These are phyloP conservation scores for Pantherophis alleghaniensis DNA, from an alignment of 2,797 vertebrate species.

Conservation along the genomic window DNA sequence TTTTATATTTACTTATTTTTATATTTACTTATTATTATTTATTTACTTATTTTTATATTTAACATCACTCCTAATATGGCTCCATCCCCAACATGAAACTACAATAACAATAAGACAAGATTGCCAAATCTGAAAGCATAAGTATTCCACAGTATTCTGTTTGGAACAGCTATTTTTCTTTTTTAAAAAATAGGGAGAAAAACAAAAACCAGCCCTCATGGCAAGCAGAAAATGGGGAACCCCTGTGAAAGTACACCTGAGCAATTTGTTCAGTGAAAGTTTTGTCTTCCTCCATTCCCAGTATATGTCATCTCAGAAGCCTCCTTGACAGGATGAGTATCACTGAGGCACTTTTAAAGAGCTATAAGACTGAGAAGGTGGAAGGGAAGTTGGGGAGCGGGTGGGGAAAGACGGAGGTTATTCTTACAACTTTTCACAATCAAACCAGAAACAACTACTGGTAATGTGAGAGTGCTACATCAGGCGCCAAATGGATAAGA, in stretches of 20 bases:
- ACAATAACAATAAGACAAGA: neutral
- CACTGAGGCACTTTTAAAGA: constrained; percentile 58
- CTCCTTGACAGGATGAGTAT: constrained; percentile 51
- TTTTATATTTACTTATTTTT: neutral
- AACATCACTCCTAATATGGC: neutral
- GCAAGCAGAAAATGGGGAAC: neutral
- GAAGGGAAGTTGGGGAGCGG: neutral
- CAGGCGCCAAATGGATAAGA: constrained; percentile 83
- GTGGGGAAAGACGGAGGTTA: constrained; percentile 49
- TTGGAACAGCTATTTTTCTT: neutral
- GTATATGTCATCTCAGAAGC: neutral
- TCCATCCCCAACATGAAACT: neutral
- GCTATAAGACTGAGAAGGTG: constrained; percentile 54
- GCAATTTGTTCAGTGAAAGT: neutral
- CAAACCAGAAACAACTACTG: constrained; percentile 71
- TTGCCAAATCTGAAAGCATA: neutral
- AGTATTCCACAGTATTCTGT: too few species aligned
- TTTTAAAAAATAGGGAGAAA: neutral
- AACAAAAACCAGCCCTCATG: neutral
- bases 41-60: neutral
- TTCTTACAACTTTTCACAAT: constrained; percentile 69
- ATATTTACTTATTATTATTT: too few species aligned
- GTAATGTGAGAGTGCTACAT: constrained; percentile 73
- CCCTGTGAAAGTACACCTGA: neutral
- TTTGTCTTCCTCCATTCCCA: neutral